Evolutionary conservation across 2,888 invertebrate genomes (phyloP).

Genomic region (Netelia fuscicornis): DNA sequence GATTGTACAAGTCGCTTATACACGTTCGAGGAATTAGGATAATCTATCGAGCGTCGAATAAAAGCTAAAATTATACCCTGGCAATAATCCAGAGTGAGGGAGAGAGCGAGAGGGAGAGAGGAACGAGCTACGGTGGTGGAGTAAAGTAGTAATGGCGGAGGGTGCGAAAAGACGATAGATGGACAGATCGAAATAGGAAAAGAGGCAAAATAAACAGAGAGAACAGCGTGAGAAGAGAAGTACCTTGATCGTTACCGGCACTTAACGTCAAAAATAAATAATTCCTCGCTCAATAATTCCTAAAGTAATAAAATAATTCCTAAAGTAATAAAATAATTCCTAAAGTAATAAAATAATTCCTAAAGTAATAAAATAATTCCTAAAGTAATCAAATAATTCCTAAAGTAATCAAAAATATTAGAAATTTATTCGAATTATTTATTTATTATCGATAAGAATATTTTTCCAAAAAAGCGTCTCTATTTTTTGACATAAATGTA

Average conservation of each 20-base stretch:
- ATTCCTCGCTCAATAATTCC: not conserved
- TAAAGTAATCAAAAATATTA: no score
- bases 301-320: no score
- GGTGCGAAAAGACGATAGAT: slow-evolving; percentile 51
- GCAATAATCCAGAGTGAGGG: slow-evolving; percentile 77
- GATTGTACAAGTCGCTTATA: slow-evolving; percentile 52
- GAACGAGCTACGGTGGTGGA: slow-evolving; percentile 52
- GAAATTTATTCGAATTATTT: no score
- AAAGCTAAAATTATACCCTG: slow-evolving; percentile 79
- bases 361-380: no score
- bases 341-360: no score
- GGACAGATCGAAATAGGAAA: slow-evolving; percentile 51
- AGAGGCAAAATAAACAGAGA: slow-evolving; percentile 17
- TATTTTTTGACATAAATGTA: not conserved
- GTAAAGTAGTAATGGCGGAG: slow-evolving; percentile 36
- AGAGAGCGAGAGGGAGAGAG: slow-evolving; percentile 67
- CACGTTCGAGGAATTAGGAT: slow-evolving; percentile 77
- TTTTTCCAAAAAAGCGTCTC: not conserved
- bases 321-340: no score
- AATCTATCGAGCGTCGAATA: slow-evolving; percentile 78
- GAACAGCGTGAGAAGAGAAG: not conserved
- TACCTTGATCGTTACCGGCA: slow-evolving; percentile 29
- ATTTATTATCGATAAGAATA: not conserved
- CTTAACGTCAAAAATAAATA: slow-evolving; percentile 60
- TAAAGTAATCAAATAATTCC: no score